Conservation (phyloP, 2,113 vertebrate species). For the Neopipo cinnamomea region DNA sequence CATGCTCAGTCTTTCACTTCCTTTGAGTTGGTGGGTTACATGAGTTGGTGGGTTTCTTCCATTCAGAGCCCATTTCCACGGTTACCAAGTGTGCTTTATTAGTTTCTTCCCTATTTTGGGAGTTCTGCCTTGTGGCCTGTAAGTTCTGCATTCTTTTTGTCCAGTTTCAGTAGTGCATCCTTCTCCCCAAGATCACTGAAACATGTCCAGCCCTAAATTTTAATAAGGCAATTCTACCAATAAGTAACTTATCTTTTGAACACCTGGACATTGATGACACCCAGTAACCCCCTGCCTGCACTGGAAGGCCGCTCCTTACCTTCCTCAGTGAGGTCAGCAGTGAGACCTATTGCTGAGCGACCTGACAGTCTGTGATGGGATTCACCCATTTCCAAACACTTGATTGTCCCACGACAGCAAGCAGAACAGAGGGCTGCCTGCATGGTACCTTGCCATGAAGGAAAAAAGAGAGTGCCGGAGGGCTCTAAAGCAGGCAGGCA, state of each 20-base stretch:
- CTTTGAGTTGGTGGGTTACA: neutral
- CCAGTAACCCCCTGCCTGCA: too few relatives aligned
- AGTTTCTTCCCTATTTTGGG: neutral
- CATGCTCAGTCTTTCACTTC: neutral
- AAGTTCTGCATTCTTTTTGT: neutral
- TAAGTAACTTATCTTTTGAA: neutral
- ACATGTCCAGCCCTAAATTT: neutral
- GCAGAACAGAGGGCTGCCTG: too few relatives aligned
- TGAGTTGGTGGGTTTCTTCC: neutral
- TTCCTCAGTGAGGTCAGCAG: too few relatives aligned
- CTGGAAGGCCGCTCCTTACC: too few relatives aligned
- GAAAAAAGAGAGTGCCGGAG: too few relatives aligned
- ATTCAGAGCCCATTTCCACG: neutral
- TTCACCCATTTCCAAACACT: too few relatives aligned
- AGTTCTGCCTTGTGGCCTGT: neutral
- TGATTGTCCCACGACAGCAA: too few relatives aligned
- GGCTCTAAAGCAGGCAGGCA: too few relatives aligned
- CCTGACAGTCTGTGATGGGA: too few relatives aligned
- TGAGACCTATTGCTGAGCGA: too few relatives aligned
- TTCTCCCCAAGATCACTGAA: neutral
- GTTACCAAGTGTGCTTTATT: neutral
- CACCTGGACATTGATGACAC: neutral
- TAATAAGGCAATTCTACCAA: neutral
- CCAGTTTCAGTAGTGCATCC: neutral
- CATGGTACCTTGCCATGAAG: too few relatives aligned